phyloP scores from a whole-genome alignment of 2,888 invertebrate species.

The Epinotia bilunana region DNA sequence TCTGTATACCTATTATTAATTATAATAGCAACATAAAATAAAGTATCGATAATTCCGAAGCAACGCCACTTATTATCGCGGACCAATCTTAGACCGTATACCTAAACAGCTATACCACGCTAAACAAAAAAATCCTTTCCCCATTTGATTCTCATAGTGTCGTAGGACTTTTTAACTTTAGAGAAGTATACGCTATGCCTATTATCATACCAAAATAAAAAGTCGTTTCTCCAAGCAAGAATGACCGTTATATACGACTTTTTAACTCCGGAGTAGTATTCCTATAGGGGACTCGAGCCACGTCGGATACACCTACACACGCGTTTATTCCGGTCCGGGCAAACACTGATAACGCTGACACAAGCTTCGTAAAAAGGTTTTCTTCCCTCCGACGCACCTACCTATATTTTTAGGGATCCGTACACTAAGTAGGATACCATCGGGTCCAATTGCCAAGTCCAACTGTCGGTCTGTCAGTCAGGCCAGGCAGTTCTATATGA shows the following conservation, averaged over 20 bases:
- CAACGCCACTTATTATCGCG: constrained; percentile 10
- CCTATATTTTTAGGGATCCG: constrained; percentile 6
- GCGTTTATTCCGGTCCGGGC: constrained; percentile 47
- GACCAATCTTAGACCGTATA: constrained; percentile 15
- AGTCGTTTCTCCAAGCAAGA: background rate
- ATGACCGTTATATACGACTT: background rate
- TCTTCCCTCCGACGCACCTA: constrained; percentile 41
- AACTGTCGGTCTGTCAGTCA: too few relatives aligned
- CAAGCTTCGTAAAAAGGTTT: constrained; percentile 53
- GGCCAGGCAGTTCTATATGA: too few relatives aligned
- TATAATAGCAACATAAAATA: too few relatives aligned
- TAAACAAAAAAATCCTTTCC: background rate
- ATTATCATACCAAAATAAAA: background rate
- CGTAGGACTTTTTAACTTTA: background rate
- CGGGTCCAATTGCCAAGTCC: background rate
- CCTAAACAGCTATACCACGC: background rate
- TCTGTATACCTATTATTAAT: too few relatives aligned
- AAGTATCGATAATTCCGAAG: background rate
- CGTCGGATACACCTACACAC: constrained; percentile 38
- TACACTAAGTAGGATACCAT: background rate
- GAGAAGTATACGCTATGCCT: background rate
- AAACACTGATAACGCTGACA: constrained; percentile 55
- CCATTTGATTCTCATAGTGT: background rate
- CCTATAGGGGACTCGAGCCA: constrained; percentile 1
- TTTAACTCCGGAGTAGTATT: background rate